Evolutionary conservation across 1,140 invertebrate genomes (phyloP).

Genomic region (Brachionus angularis): DNA sequence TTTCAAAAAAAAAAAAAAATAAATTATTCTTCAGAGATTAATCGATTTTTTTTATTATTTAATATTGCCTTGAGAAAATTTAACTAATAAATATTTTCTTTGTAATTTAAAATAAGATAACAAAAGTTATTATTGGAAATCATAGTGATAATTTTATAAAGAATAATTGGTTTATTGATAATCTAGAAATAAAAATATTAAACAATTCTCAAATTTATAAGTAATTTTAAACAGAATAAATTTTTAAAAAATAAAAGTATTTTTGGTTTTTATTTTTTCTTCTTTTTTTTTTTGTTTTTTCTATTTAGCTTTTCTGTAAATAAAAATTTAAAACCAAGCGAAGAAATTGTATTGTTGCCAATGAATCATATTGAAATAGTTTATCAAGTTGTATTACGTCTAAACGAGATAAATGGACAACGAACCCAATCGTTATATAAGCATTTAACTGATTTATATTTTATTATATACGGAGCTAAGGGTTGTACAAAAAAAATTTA

Average conservation of each 20-base stretch:
- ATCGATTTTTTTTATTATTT: too few relatives aligned
- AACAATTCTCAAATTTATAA: background rate
- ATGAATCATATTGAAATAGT: slow-evolving; percentile 26
- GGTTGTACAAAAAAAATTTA: slow-evolving; percentile 17
- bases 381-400: slow-evolving; percentile 32
- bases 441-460: slow-evolving; percentile 29
- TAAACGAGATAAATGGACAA: slow-evolving; percentile 14
- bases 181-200: slow-evolving; percentile 21
- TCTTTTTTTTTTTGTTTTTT: background rate
- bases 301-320: slow-evolving; percentile 29
- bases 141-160: background rate
- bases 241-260: background rate
- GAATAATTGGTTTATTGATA: slow-evolving; percentile 22
- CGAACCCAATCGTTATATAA: background rate
- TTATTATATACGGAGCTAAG: slow-evolving; percentile 12
- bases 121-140: slow-evolving; percentile 28
- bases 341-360: slow-evolving; percentile 15
- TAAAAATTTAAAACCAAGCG: background rate
- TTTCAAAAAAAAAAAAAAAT: too few relatives aligned
- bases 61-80: too few relatives aligned
- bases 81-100: background rate
- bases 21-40: too few relatives aligned
- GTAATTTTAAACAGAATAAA: background rate
- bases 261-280: background rate
- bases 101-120: slow-evolving; percentile 12